Conservation (phyloP, 2,797 vertebrate species). For the Crenuchus spilurus region DNA sequence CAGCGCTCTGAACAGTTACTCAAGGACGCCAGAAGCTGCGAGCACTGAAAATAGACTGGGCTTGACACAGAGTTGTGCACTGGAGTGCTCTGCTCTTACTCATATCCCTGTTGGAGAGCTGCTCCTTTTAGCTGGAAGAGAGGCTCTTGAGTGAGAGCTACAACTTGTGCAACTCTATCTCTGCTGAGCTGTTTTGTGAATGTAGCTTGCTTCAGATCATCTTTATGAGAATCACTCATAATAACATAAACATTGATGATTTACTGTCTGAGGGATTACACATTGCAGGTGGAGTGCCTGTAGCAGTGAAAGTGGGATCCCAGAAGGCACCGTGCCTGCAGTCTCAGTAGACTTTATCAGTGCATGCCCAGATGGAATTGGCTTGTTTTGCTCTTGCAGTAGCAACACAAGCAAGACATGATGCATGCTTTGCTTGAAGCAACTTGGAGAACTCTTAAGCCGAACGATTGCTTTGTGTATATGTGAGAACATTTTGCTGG, state of each 20-base stretch:
- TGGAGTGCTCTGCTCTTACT: constrained; percentile 53
- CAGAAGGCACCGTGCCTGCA: neutral
- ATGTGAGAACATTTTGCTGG: neutral
- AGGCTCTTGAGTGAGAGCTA: constrained; percentile 22
- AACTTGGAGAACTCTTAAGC: neutral
- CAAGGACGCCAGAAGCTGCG: constrained; percentile 49
- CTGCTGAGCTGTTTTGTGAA: constrained; percentile 28
- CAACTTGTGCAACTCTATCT: constrained; percentile 13
- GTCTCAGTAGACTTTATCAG: constrained; percentile 3
- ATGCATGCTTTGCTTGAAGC: neutral
- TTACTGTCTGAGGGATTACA: constrained; percentile 13
- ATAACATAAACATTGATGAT: constrained; percentile 16
- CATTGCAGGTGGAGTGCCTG: neutral
- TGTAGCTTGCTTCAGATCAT: constrained; percentile 27
- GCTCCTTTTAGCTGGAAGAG: constrained; percentile 50
- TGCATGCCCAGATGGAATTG: neutral
- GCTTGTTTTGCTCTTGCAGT: neutral
- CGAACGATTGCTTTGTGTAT: neutral
- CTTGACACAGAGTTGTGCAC: constrained; percentile 40
- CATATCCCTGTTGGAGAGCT: constrained; percentile 4
- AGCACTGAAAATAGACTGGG: constrained; percentile 66
- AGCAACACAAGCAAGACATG: neutral
- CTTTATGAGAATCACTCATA: constrained; percentile 12
- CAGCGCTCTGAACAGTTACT: constrained; percentile 52
- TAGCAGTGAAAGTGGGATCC: constrained; percentile 21